Conservation (phyloP, 37 sponge, comb jelly and placozoan genomes). For the Theonella swinhoei region DNA sequence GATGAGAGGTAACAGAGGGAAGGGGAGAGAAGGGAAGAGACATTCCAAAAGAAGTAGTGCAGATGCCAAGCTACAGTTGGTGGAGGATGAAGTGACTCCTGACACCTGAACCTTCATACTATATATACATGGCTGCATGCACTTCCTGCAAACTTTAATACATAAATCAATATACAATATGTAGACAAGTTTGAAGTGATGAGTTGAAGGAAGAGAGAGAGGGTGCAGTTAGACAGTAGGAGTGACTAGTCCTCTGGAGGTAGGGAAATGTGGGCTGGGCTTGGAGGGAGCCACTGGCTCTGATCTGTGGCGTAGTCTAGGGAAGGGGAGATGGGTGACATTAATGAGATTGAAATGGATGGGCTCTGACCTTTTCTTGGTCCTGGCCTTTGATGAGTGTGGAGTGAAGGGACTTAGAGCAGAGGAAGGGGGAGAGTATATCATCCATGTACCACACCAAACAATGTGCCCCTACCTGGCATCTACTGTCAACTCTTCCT, state of each 20-base stretch:
- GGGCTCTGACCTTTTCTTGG: not conserved
- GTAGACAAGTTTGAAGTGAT: too few relatives aligned
- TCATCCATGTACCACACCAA: not conserved
- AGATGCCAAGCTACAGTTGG: too few relatives aligned
- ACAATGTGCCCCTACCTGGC: slow-evolving; percentile 60
- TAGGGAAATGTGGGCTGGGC: slow-evolving; percentile 45
- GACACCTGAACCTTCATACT: too few relatives aligned
- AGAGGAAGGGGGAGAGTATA: not conserved
- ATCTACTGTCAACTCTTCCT: slow-evolving; percentile 88
- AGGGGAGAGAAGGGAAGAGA: too few relatives aligned
- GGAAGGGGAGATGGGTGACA: not conserved
- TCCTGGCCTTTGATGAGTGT: not conserved
- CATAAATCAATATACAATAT: too few relatives aligned
- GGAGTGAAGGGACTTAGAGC: not conserved
- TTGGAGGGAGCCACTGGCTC: not conserved
- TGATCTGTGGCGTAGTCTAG: not conserved
- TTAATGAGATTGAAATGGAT: not conserved
- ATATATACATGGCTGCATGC: too few relatives aligned
- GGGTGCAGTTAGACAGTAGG: slow-evolving; percentile 28
- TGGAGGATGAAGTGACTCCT: too few relatives aligned
- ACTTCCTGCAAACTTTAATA: too few relatives aligned
- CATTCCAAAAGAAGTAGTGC: too few relatives aligned
- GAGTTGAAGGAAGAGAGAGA: not conserved
- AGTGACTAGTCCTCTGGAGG: slow-evolving; percentile 66
- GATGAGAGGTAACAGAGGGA: too few relatives aligned